Evolutionary conservation across 2,888 invertebrate genomes (phyloP).

Genomic region (Xylocampa areola): DNA sequence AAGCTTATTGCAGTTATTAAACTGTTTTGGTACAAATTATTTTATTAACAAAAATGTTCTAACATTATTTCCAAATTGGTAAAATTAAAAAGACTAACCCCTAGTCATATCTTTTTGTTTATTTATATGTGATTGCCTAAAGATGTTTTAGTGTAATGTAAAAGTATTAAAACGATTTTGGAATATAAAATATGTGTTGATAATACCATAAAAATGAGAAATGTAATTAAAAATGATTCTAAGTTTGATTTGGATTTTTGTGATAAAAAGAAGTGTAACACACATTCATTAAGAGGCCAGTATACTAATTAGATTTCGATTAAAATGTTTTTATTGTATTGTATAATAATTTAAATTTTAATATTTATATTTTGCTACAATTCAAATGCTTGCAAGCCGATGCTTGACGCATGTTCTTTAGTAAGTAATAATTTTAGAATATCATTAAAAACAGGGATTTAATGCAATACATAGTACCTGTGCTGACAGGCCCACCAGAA

Average conservation of each 20-base stretch:
- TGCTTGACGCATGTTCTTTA: conserved; percentile 3
- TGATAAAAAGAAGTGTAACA: conserved; percentile 1
- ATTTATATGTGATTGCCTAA: conserved; percentile 18
- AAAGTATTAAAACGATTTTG: conserved; percentile 5
- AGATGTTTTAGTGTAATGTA: conserved; percentile 3
- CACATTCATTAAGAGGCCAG: conserved; percentile 23
- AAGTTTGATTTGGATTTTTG: not conserved
- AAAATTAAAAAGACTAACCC: conserved; percentile 71
- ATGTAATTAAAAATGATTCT: conserved; percentile 11
- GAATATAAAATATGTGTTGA: not conserved
- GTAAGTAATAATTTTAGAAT: conserved; percentile 9
- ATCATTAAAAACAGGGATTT: conserved; percentile 40
- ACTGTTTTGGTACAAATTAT: conserved; percentile 51
- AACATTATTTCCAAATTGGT: conserved; percentile 47
- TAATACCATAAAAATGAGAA: conserved; percentile 19
- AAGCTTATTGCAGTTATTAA: conserved; percentile 34
- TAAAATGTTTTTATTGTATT: conserved; percentile 39
- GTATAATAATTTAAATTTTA: conserved; percentile 31
- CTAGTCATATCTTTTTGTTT: conserved; percentile 70
- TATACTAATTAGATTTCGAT: conserved; percentile 30
- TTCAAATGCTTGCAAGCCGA: conserved; percentile 8
- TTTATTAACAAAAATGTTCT: conserved; percentile 45
- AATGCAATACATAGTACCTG: conserved; percentile 34
- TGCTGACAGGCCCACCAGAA: conserved; percentile 36
- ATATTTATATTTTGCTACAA: conserved; percentile 10